Conservation (phyloP, 2,797 vertebrate species). For the Mionectes olivaceus region DNA sequence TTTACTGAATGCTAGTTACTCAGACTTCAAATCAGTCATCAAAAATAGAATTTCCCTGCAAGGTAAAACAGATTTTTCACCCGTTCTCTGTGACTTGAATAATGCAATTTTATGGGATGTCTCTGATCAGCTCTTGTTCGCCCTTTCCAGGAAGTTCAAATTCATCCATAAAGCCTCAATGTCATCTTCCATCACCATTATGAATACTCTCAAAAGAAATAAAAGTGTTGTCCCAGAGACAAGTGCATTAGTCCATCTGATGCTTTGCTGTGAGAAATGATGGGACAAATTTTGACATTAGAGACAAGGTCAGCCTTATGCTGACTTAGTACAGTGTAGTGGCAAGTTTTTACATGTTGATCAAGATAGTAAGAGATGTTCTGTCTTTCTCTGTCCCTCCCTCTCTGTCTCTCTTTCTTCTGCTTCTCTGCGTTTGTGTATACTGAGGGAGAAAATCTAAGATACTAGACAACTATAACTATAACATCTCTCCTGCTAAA, state of each 20-base stretch:
- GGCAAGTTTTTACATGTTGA: not conserved
- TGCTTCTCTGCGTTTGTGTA: not conserved
- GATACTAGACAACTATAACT: not conserved
- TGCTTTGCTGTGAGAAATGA: not conserved
- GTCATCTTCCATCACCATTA: constrained; percentile 45
- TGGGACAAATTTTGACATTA: not conserved
- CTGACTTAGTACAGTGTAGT: not conserved
- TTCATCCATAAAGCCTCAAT: not conserved
- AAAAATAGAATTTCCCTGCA: not conserved
- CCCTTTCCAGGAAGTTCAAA: constrained; percentile 34
- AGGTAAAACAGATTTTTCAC: not conserved
- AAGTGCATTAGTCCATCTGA: constrained; percentile 19
- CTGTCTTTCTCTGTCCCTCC: not conserved
- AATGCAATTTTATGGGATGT: not conserved
- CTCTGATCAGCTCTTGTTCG: not conserved
- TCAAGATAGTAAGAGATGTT: not conserved
- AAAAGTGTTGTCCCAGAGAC: not conserved
- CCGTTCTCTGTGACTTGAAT: not conserved
- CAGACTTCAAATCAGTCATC: not conserved
- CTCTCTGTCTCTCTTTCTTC: not conserved
- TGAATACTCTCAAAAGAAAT: constrained; percentile 10
- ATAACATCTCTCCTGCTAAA: not conserved
- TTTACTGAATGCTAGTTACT: not conserved
- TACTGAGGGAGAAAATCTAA: not conserved
- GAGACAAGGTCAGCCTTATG: not conserved